These are phyloP conservation scores for Tenthredo distinguenda DNA, from an alignment of 2,888 invertebrate genomes.

Conservation along the genomic window DNA sequence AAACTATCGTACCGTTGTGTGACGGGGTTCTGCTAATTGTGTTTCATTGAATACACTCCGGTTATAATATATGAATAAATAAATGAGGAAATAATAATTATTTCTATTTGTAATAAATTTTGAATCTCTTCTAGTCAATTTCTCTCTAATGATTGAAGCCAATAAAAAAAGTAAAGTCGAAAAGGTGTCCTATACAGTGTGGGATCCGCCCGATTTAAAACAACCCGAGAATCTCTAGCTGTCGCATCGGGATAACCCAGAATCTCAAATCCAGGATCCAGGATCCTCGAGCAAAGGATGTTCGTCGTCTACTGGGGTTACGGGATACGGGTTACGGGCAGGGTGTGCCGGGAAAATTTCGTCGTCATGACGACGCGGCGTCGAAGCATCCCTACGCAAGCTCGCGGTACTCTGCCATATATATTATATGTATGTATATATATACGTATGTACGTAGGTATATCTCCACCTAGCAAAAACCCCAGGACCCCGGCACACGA, in stretches of 20 bases:
- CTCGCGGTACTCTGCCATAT: neutral
- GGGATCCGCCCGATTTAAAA: neutral
- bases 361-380: constrained; percentile 51
- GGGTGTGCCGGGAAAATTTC: constrained; percentile 44
- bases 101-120: no score
- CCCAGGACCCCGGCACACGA: constrained; percentile 26
- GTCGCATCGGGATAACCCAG: neutral
- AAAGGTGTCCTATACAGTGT: no score
- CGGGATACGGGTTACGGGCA: neutral
- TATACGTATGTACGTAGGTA: neutral
- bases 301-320: constrained; percentile 39
- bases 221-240: neutral
- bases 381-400: constrained; percentile 44
- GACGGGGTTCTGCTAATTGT: no score
- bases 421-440: neutral
- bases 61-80: no score
- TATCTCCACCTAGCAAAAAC: neutral
- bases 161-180: neutral
- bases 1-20: no score
- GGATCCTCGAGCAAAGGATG: constrained; percentile 42
- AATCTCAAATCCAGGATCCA: neutral
- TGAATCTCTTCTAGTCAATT: no score
- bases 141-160: neutral
- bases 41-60: no score
- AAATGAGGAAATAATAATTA: no score